Conservation (phyloP, 1,140 invertebrate species). For the Drosophila nigromelanica region DNA sequence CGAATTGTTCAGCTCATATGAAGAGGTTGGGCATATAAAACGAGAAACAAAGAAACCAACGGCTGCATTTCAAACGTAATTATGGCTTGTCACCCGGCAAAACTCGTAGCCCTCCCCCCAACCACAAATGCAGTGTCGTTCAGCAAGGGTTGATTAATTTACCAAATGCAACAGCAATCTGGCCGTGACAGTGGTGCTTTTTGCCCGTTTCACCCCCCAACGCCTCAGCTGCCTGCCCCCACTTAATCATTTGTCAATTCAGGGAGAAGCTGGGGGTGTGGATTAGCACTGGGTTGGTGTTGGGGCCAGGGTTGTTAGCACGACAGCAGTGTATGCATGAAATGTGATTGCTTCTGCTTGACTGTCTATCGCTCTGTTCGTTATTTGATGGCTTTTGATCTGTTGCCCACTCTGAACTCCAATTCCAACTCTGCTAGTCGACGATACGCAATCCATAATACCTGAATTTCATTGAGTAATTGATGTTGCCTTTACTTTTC, state of each 20-base stretch:
- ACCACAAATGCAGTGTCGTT: background rate
- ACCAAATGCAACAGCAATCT: slow-evolving; percentile 64
- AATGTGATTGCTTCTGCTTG: slow-evolving; percentile 40
- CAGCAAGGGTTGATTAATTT: slow-evolving; percentile 69
- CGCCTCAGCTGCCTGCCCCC: background rate
- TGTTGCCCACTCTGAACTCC: slow-evolving; percentile 19
- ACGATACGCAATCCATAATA: slow-evolving; percentile 9
- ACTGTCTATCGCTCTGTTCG: slow-evolving; percentile 9
- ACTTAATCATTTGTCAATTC: slow-evolving; percentile 31
- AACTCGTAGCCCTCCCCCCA: background rate
- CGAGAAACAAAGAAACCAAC: slow-evolving; percentile 4
- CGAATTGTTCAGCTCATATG: slow-evolving; percentile 48
- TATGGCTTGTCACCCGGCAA: slow-evolving; percentile 55
- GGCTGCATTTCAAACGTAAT: slow-evolving; percentile 68
- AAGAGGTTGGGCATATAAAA: slow-evolving; percentile 17
- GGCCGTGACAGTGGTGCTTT: slow-evolving; percentile 44
- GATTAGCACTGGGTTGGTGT: slow-evolving; percentile 4
- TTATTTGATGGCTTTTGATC: slow-evolving; percentile 47
- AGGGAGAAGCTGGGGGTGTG: background rate
- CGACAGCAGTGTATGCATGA: slow-evolving; percentile 18
- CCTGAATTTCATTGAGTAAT: slow-evolving; percentile 65
- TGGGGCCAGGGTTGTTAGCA: slow-evolving; percentile 26
- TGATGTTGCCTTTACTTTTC: slow-evolving; percentile 52
- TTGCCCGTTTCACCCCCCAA: background rate
- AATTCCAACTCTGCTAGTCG: background rate